These are phyloP conservation scores for Platygyra sinensis DNA, from an alignment of 64 coral and sea anemone species.

Conservation along the genomic window DNA sequence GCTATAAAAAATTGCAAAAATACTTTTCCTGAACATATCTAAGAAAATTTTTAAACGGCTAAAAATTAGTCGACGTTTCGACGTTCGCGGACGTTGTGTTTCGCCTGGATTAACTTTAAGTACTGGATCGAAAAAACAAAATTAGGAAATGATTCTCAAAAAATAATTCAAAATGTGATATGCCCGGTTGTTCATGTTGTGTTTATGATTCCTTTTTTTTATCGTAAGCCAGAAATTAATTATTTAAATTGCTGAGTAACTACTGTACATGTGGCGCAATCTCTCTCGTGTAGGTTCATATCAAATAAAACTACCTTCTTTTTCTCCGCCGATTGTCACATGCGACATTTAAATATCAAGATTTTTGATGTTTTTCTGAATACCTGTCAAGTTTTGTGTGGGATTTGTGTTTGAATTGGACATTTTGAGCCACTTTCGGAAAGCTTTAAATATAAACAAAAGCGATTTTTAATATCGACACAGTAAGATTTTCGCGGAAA, in stretches of 20 bases:
- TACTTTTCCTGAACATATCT: too few species aligned
- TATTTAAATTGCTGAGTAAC: background rate
- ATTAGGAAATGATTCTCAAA: background rate
- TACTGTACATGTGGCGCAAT: too few species aligned
- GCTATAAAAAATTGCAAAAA: too few species aligned
- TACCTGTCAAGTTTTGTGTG: background rate
- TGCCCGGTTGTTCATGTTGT: background rate
- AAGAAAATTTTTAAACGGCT: too few species aligned
- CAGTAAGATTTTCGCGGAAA: background rate
- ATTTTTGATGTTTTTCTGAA: background rate
- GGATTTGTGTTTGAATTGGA: background rate
- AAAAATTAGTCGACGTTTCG: too few species aligned
- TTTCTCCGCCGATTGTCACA: background rate
- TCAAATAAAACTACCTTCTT: background rate
- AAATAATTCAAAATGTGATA: background rate
- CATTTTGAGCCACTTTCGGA: background rate
- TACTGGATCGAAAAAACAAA: background rate
- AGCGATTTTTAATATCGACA: constrained; percentile 9
- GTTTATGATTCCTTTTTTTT: background rate
- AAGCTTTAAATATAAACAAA: background rate
- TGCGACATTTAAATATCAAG: constrained; percentile 2
- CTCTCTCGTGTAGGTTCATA: too few species aligned
- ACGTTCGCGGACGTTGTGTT: background rate
- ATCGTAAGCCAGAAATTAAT: background rate
- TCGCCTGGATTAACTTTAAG: background rate